Evolutionary conservation across 1,140 invertebrate species (phyloP).

Genomic region (Spodoptera litura): DNA sequence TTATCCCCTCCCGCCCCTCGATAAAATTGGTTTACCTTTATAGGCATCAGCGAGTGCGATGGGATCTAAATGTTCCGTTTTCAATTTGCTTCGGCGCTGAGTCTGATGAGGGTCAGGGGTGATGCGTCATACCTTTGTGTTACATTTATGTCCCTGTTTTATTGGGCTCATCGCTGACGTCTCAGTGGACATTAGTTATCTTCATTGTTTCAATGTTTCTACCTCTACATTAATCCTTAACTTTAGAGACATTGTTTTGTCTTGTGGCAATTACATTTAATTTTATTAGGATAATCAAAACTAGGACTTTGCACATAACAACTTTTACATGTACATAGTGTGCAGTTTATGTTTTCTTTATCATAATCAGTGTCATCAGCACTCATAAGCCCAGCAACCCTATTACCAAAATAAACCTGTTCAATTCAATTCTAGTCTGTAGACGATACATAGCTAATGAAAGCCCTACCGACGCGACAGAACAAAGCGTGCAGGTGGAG

Average conservation of each 20-base stretch:
- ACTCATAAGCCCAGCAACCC: too few relatives aligned
- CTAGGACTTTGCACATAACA: too few relatives aligned
- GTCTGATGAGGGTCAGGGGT: conserved; percentile 24
- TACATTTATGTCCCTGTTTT: conserved; percentile 21
- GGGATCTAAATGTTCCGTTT: conserved; percentile 51
- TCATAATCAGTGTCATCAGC: too few relatives aligned
- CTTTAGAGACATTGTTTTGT: background rate
- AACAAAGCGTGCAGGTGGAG: background rate
- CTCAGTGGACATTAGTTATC: conserved; percentile 4
- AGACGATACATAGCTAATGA: background rate
- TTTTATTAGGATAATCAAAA: too few relatives aligned
- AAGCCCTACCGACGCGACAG: background rate
- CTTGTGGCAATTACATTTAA: too few relatives aligned
- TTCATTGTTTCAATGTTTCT: conserved; percentile 3
- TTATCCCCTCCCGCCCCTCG: conserved; percentile 15
- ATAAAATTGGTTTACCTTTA: conserved; percentile 52
- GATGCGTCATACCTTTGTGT: conserved; percentile 41
- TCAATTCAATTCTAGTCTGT: too few relatives aligned
- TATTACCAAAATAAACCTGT: too few relatives aligned
- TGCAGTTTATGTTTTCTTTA: too few relatives aligned
- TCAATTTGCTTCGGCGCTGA: conserved; percentile 40
- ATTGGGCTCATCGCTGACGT: conserved; percentile 4
- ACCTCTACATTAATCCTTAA: background rate
- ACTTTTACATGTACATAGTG: too few relatives aligned
- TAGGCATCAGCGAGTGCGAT: conserved; percentile 47